These are phyloP conservation scores for Phasia obesa DNA, from an alignment of 2,888 invertebrate genomes.

Conservation along the genomic window DNA sequence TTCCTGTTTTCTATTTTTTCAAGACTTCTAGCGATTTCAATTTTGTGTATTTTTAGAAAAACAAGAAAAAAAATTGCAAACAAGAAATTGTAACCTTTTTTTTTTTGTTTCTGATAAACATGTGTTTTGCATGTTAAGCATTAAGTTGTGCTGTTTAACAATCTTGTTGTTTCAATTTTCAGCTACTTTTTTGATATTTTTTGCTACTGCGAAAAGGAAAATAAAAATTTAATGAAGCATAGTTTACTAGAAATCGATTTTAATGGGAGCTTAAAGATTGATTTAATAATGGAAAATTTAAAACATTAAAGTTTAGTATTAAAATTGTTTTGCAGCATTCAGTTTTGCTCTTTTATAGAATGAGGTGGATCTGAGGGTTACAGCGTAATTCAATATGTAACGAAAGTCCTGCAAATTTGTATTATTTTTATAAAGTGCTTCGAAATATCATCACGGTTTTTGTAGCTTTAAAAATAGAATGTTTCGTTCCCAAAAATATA, in stretches of 20 bases:
- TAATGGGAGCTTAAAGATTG: slow-evolving; percentile 24
- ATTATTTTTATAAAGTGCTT: too few species aligned
- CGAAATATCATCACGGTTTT: too few species aligned
- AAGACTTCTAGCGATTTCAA: slow-evolving; percentile 49
- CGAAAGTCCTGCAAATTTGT: too few species aligned
- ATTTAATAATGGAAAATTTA: too few species aligned
- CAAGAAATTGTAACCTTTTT: slow-evolving; percentile 8
- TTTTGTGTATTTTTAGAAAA: slow-evolving; percentile 5
- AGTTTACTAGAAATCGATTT: slow-evolving; percentile 60
- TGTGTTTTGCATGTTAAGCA: slow-evolving; percentile 70
- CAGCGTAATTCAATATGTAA: too few species aligned
- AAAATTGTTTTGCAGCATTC: too few species aligned
- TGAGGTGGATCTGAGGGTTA: too few species aligned
- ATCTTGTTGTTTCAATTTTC: slow-evolving; percentile 54
- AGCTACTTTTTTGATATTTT: slow-evolving; percentile 25
- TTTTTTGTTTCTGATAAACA: slow-evolving; percentile 50
- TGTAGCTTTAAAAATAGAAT: too few species aligned
- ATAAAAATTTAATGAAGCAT: slow-evolving; percentile 68
- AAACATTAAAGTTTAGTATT: too few species aligned
- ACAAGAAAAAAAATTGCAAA: slow-evolving; percentile 2
- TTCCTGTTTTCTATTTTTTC: slow-evolving; percentile 25
- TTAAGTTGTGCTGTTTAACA: slow-evolving; percentile 67
- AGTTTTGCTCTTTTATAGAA: too few species aligned
- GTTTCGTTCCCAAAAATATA: too few species aligned
- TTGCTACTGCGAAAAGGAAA: background rate